These are phyloP conservation scores for Achlya flavicornis DNA, from an alignment of 2,888 invertebrate species.

Conservation along the genomic window DNA sequence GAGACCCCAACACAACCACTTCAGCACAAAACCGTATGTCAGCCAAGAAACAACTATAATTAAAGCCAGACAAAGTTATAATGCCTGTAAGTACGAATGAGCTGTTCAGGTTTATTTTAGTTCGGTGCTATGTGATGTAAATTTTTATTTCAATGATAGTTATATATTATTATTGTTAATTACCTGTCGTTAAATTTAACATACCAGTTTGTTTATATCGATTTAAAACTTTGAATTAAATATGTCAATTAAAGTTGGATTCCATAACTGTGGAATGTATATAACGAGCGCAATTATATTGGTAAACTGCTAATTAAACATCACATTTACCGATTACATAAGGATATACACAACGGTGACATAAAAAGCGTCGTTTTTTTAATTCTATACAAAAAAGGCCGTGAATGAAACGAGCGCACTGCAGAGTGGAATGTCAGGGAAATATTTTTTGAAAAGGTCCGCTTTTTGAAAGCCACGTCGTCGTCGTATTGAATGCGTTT, in stretches of 20 bases:
- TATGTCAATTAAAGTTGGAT: background rate
- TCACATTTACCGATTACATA: conserved; percentile 15
- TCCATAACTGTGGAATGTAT: background rate
- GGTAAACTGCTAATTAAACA: background rate
- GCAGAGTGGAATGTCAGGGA: conserved; percentile 74
- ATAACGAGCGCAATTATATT: background rate
- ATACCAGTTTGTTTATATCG: background rate
- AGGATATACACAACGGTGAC: conserved; percentile 29
- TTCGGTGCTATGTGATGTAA: background rate
- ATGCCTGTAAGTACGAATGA: conserved; percentile 18
- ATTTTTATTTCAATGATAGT: background rate
- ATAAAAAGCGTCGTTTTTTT: conserved; percentile 51
- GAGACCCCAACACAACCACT: conserved; percentile 67
- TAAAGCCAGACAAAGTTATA: conserved; percentile 50
- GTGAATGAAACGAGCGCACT: conserved; percentile 65
- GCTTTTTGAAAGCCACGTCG: conserved; percentile 80
- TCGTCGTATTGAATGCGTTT: conserved; percentile 83
- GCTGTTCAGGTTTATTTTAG: background rate
- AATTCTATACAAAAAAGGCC: conserved; percentile 56
- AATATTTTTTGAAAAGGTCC: conserved; percentile 80
- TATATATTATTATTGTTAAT: too few relatives aligned
- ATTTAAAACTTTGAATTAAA: background rate
- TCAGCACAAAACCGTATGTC: conserved; percentile 53
- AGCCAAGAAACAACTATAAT: conserved; percentile 62
- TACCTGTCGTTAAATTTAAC: background rate